These are phyloP conservation scores for Copidosoma aretas DNA, from an alignment of 2,888 invertebrate genomes.

Conservation along the genomic window DNA sequence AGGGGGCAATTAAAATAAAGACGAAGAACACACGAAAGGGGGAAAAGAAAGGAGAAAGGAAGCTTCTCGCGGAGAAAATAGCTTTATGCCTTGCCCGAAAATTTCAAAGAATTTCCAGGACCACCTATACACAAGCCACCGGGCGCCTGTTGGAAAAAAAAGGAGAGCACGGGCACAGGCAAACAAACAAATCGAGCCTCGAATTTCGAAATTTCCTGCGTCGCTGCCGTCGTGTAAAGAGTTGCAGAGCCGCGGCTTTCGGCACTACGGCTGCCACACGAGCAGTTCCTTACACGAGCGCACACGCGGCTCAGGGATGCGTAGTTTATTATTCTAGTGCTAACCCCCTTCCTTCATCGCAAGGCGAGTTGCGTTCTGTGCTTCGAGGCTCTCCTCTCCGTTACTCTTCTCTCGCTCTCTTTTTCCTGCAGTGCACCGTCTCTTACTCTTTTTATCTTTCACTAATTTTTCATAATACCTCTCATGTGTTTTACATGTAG, in stretches of 20 bases:
- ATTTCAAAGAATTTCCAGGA: constrained; percentile 34
- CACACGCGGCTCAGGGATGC: neutral
- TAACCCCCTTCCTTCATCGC: constrained; percentile 44
- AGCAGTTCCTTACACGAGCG: no score
- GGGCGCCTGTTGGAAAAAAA: constrained; percentile 16
- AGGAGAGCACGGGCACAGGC: constrained; percentile 7
- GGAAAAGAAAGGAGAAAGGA: neutral
- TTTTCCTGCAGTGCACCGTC: constrained; percentile 28
- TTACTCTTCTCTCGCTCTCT: constrained; percentile 22
- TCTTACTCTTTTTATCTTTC: constrained; percentile 14
- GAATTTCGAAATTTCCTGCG: constrained; percentile 36
- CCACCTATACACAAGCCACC: constrained; percentile 23
- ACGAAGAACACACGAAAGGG: neutral
- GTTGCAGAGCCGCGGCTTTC: constrained; percentile 10
- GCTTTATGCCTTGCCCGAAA: neutral
- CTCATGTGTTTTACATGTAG: no score
- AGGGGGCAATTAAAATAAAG: no score
- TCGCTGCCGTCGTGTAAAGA: constrained; percentile 8
- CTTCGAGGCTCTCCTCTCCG: constrained; percentile 8
- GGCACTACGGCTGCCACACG: constrained; percentile 3
- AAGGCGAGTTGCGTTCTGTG: constrained; percentile 31
- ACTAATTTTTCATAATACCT: neutral
- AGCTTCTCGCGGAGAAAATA: constrained; percentile 3
- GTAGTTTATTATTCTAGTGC: constrained; percentile 56
- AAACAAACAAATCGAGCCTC: constrained; percentile 30